phyloP scores from a whole-genome alignment of 2,797 vertebrate genomes.

The Sebastolobus altivelis region DNA sequence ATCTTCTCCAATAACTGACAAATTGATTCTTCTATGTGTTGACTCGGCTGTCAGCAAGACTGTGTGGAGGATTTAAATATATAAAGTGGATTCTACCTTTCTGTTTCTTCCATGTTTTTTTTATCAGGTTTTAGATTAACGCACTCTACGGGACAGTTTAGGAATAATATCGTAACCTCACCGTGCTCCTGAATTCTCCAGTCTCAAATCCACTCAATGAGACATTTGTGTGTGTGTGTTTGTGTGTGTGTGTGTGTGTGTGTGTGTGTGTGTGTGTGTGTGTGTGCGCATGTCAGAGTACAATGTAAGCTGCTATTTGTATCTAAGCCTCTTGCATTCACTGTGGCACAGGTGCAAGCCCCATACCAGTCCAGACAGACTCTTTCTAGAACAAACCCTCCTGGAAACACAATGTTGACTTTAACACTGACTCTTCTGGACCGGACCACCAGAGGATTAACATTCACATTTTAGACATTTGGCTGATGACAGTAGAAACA shows the following conservation, averaged over 20 bases:
- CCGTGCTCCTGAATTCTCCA: slow-evolving; percentile 26
- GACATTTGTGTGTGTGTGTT: background rate
- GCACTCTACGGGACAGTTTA: no score
- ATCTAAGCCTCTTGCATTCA: slow-evolving; percentile 77
- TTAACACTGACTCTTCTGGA: slow-evolving; percentile 11
- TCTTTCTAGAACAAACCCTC: slow-evolving; percentile 36
- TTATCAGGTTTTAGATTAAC: no score
- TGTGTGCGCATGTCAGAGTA: slow-evolving; percentile 42
- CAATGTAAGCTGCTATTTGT: slow-evolving; percentile 80
- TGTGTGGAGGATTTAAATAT: background rate
- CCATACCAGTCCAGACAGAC: slow-evolving; percentile 30
- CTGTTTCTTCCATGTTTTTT: background rate
- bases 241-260: background rate
- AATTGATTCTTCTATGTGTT: slow-evolving; percentile 3
- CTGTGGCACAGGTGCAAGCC: slow-evolving; percentile 76
- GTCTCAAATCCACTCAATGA: slow-evolving; percentile 29
- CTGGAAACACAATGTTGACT: slow-evolving; percentile 28
- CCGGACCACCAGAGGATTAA: background rate
- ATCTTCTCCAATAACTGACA: background rate
- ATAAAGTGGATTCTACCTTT: background rate
- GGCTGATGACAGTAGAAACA: background rate
- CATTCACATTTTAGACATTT: background rate
- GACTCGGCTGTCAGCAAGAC: background rate
- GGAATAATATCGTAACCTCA: no score
- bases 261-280: slow-evolving; percentile 25